Evolutionary conservation across 2,113 vertebrate genomes (phyloP).

Genomic region (Pelecanoides urinatrix): DNA sequence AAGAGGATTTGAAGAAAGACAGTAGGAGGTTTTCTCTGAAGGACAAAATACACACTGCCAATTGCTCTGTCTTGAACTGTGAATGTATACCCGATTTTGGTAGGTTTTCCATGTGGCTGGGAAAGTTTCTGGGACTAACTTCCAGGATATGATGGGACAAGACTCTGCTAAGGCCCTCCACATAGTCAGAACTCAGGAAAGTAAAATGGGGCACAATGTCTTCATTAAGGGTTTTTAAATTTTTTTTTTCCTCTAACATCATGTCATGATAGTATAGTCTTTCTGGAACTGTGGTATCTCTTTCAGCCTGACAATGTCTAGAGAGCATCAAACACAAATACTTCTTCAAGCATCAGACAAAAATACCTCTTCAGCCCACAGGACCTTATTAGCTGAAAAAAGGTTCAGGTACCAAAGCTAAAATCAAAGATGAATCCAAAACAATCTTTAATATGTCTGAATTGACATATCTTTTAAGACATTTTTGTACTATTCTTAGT

Average conservation of each 20-base stretch:
- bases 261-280: not conserved
- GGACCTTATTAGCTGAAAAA: slow-evolving; percentile 34
- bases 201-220: not conserved
- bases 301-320: not conserved
- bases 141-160: not conserved
- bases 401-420: not conserved
- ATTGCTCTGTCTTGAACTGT: not conserved
- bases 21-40: not conserved
- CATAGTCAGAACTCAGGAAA: not conserved
- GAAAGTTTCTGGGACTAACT: not conserved
- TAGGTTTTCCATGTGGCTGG: not conserved
- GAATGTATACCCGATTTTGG: not conserved
- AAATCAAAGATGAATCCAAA: slow-evolving; percentile 43
- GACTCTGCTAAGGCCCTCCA: not conserved
- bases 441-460: slow-evolving; percentile 29
- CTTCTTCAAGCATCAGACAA: slow-evolving; percentile 6
- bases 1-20: not conserved
- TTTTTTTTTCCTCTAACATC: not conserved
- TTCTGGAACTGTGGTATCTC: not conserved
- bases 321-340: slow-evolving; percentile 30
- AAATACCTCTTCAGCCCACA: slow-evolving; percentile 8
- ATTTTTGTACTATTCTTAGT: slow-evolving; percentile 2
- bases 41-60: not conserved
- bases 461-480: not conserved
- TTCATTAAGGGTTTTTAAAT: not conserved